These are phyloP conservation scores for Axis porcinus DNA, from an alignment of 2,113 vertebrate genomes.

Conservation along the genomic window DNA sequence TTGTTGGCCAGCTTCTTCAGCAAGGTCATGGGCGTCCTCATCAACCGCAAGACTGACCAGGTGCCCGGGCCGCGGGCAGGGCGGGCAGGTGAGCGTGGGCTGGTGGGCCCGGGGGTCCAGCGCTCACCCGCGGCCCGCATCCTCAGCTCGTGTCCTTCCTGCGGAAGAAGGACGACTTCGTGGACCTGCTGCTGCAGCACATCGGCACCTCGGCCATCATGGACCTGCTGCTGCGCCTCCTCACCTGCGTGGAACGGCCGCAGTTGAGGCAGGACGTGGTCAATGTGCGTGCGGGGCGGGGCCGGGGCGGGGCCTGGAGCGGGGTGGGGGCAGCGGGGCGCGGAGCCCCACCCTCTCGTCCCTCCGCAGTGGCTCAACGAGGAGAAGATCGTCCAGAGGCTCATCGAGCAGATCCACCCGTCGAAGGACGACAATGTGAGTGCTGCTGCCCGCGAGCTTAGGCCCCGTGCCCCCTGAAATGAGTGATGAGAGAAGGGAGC, in stretches of 20 bases:
- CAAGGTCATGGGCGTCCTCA: slow-evolving; percentile 83
- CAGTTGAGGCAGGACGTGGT: slow-evolving; percentile 79
- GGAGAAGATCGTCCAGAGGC: slow-evolving; percentile 81
- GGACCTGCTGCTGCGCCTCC: slow-evolving; percentile 80
- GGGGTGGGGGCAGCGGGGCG: rapidly evolving
- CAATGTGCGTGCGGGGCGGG: slow-evolving; percentile 63
- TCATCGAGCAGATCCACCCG: slow-evolving; percentile 80
- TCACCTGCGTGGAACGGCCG: slow-evolving; percentile 82
- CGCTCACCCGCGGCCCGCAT: rapidly evolving
- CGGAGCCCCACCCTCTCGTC: rapidly evolving
- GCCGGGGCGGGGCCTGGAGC: rapidly evolving
- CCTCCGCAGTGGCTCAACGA: slow-evolving; percentile 80
- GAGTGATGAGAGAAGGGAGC: background rate
- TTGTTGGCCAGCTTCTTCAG: slow-evolving; percentile 83
- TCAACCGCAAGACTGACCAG: slow-evolving; percentile 82
- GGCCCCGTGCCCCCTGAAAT: background rate
- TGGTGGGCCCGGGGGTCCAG: background rate
- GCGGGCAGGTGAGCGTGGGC: rapidly evolving
- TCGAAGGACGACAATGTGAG: slow-evolving; percentile 80
- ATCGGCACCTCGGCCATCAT: slow-evolving; percentile 82
- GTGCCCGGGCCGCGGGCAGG: background rate
- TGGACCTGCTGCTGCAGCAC: slow-evolving; percentile 78
- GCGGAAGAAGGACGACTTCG: slow-evolving; percentile 80
- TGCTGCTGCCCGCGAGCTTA: rapidly evolving
- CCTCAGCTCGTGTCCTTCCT: slow-evolving; percentile 80